These are phyloP conservation scores for Poeciliopsis prolifica DNA, from an alignment of 2,113 vertebrate species.

Conservation along the genomic window DNA sequence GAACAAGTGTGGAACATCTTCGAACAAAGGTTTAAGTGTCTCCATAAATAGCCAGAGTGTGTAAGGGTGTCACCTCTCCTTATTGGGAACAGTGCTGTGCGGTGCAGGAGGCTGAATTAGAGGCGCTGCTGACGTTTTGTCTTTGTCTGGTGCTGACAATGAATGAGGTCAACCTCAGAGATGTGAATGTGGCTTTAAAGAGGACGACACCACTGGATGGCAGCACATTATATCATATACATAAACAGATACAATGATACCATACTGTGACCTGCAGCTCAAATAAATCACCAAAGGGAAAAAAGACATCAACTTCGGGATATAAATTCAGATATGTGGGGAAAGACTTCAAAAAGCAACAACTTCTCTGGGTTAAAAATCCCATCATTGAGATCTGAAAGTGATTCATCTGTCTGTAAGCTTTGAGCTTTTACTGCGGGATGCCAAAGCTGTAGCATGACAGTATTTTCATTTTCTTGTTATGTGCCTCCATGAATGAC, in stretches of 20 bases:
- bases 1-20: constrained; percentile 23
- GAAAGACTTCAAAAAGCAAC: not conserved
- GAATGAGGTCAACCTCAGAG: constrained; percentile 58
- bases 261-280: constrained; percentile 5
- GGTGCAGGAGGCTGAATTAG: constrained; percentile 55
- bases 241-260: not conserved
- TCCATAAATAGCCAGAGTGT: constrained; percentile 51
- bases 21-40: constrained; percentile 45
- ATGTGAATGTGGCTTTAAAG: not conserved
- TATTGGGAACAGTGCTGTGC: constrained; percentile 51
- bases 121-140: constrained; percentile 51
- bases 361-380: not conserved
- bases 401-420: not conserved
- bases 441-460: not conserved
- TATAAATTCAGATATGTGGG: not conserved
- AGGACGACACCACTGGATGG: constrained; percentile 75
- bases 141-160: constrained; percentile 51
- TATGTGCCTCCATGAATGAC: not conserved
- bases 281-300: not conserved
- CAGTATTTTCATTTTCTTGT: not conserved
- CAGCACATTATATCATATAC: constrained; percentile 38
- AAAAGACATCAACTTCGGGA: not conserved
- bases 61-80: constrained; percentile 43
- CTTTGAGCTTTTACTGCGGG: not conserved
- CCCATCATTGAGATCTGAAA: not conserved